Conservation (phyloP, 1,140 invertebrate genomes). For the Colletes latitarsis region DNA sequence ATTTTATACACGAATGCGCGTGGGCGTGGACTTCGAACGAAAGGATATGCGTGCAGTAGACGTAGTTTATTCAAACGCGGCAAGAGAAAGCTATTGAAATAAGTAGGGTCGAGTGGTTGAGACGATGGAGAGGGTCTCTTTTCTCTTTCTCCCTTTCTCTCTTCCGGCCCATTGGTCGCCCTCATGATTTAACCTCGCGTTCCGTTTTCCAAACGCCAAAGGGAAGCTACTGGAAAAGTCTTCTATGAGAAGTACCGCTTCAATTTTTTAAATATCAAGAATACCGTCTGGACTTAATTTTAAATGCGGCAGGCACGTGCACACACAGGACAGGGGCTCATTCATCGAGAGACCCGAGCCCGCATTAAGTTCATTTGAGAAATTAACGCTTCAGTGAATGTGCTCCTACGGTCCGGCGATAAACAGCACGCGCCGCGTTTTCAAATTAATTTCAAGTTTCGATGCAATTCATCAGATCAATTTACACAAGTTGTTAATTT, state of each 20-base stretch:
- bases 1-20: slow-evolving; percentile 25
- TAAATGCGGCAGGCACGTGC: slow-evolving; percentile 24
- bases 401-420: neutral
- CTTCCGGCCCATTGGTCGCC: slow-evolving; percentile 74
- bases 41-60: slow-evolving; percentile 63
- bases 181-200: slow-evolving; percentile 75
- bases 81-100: slow-evolving; percentile 77
- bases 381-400: slow-evolving; percentile 11
- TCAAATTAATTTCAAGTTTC: no score
- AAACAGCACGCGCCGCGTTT: neutral
- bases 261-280: slow-evolving; percentile 64
- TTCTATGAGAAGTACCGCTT: slow-evolving; percentile 63
- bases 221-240: slow-evolving; percentile 42
- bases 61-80: slow-evolving; percentile 78
- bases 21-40: slow-evolving; percentile 51
- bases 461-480: no score
- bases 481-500: no score
- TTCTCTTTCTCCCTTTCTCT: slow-evolving; percentile 48
- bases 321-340: neutral
- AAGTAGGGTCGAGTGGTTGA: slow-evolving; percentile 77
- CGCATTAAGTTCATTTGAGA: neutral
- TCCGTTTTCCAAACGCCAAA: slow-evolving; percentile 71
- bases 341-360: slow-evolving; percentile 1
- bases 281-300: slow-evolving; percentile 42
- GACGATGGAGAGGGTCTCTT: slow-evolving; percentile 52